Conservation (phyloP, 2,113 vertebrate genomes). For the Isurus oxyrinchus region DNA sequence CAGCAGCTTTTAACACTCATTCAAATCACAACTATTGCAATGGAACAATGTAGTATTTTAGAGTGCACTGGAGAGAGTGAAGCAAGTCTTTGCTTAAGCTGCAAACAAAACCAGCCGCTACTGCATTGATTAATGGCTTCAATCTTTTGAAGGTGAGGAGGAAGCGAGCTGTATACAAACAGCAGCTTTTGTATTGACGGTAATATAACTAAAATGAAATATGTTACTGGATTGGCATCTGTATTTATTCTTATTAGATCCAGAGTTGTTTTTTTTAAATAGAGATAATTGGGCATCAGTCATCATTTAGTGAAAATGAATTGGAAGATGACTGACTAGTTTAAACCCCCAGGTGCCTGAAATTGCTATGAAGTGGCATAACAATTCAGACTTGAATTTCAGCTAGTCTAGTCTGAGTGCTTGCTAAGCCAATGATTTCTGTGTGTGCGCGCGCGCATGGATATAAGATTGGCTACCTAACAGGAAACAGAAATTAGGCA, state of each 20-base stretch:
- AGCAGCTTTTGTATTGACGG: neutral
- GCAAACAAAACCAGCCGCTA: neutral
- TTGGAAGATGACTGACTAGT: neutral
- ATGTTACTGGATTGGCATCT: neutral
- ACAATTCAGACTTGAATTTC: neutral
- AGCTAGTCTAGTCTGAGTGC: neutral
- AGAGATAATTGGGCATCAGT: neutral
- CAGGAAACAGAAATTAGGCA: too few species aligned
- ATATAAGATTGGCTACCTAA: too few species aligned
- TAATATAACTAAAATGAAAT: neutral
- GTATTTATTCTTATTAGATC: neutral
- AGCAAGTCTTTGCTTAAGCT: neutral
- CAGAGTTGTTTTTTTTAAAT: neutral
- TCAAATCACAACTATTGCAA: conserved; percentile 8
- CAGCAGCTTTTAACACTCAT: neutral
- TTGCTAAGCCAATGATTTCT: neutral
- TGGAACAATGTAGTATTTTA: neutral
- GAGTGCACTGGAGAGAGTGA: neutral
- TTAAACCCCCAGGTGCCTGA: neutral
- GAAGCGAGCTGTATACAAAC: neutral
- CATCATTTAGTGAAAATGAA: neutral
- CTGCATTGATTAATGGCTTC: conserved; percentile 12
- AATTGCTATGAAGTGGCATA: neutral
- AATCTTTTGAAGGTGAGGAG: neutral
- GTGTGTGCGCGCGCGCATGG: neutral